Evolutionary conservation across 2,113 vertebrate species (phyloP).

Genomic region (Micronycteris hirsuta): DNA sequence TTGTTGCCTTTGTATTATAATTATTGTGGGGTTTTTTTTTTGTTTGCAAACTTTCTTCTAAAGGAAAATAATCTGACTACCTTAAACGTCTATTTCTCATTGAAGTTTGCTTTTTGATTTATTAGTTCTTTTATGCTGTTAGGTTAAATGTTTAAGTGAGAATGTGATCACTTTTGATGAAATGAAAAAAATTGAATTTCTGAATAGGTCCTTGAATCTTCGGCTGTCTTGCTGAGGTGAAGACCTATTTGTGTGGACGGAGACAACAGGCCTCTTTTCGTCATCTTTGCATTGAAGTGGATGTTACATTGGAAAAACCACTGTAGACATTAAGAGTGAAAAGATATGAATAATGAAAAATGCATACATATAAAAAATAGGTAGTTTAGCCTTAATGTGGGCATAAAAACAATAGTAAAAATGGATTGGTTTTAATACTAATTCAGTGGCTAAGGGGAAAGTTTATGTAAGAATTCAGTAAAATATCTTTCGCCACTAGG

Average conservation of each 20-base stretch:
- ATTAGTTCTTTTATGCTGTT: neutral
- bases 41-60: neutral
- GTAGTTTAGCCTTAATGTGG: neutral
- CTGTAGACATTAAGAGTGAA: neutral
- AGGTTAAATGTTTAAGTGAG: neutral
- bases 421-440: constrained; percentile 20
- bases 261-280: neutral
- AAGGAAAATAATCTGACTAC: neutral
- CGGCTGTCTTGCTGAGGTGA: neutral
- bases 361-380: neutral
- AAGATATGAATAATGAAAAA: neutral
- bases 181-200: constrained; percentile 3
- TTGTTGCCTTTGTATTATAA: neutral
- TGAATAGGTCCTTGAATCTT: neutral
- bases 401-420: neutral
- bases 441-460: neutral
- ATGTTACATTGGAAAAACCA: neutral
- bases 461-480: neutral
- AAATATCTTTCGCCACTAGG: constrained; percentile 26
- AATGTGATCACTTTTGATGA: neutral
- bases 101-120: neutral
- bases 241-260: neutral
- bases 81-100: neutral
- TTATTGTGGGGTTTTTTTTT: neutral
- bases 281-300: neutral